Percentiles rank a stretch among this genome's conserved stretches.
These are phyloP conservation scores for Zootermopsis nevadensis DNA, from an alignment of 2,888 invertebrate species.

Conservation along the genomic window DNA sequence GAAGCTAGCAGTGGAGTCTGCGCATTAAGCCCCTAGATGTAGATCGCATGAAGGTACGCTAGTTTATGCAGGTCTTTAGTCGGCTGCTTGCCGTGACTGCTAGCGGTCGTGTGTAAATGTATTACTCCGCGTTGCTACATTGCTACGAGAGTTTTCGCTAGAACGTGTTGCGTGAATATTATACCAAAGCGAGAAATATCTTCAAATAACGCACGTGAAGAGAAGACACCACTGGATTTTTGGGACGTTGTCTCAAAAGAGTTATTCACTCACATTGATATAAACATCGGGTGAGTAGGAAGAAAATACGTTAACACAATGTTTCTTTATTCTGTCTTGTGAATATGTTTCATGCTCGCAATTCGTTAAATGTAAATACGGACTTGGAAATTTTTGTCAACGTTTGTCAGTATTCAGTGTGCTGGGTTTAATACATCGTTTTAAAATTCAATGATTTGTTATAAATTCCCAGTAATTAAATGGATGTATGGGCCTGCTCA, in stretches of 20 bases:
- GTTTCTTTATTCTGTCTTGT: too few relatives aligned
- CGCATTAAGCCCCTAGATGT: background rate
- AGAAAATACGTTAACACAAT: background rate
- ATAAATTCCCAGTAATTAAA: too few relatives aligned
- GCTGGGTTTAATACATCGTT: too few relatives aligned
- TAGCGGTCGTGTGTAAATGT: background rate
- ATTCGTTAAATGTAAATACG: too few relatives aligned
- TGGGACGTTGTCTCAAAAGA: constrained; percentile 1
- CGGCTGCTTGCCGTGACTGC: background rate
- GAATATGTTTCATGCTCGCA: too few relatives aligned
- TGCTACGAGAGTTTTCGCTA: background rate
- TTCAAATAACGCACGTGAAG: too few relatives aligned
- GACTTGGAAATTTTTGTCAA: too few relatives aligned
- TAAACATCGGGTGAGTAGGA: constrained; percentile 1
- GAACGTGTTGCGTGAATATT: too few relatives aligned
- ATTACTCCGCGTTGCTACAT: background rate
- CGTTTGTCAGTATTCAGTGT: too few relatives aligned
- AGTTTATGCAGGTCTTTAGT: background rate
- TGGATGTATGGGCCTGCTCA: too few relatives aligned
- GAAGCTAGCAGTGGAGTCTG: background rate
- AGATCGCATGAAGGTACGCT: background rate
- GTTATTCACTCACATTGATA: background rate
- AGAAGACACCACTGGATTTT: background rate
- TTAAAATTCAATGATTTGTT: too few relatives aligned
- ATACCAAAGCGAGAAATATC: too few relatives aligned